Base-by-base conservation (phyloP, 2,113 vertebrate genomes). In the Ophthalmolycus amberensis region DNA sequence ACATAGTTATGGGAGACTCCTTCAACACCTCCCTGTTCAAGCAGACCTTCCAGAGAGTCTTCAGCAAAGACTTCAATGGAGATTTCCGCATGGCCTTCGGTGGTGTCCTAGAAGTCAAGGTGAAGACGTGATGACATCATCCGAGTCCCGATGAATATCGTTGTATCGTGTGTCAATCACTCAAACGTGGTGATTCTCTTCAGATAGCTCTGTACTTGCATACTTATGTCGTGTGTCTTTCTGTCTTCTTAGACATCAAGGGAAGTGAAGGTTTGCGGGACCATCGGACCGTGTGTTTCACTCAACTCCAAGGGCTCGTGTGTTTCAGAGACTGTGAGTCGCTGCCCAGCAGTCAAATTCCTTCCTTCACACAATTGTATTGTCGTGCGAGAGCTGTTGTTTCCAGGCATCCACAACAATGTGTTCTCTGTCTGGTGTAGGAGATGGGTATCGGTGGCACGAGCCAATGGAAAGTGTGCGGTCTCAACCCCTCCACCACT, bases 1-100 rank as follows among this genome's bases (percentile, higher is more conserved):
- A 99, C 90, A 97, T 99, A 91, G 97, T 98, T 71, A 99, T 99
- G 97, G 98, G 98, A 77, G 98, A 99, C 93, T 99, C 98, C 65
- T 99, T 99, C 94, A 99, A 99, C 80, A 99, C 98, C 12, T 99
- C 98, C 25, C 95, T 99, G 76, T 99, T 99, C 94, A 99, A 98
- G 91, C 98, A 99, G 95, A 99, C 98, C n/a, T 99, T 99, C 93
- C 98, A 99, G 90, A 95, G 97, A 68, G 97, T 99, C 48, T 99
- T 99, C 70, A 97, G 91, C 88, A 99, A 98, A 92, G 97, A 97
- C 89, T 95, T 95, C 90, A 97, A 95, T 0, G 97, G 96, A 48
- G 94, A 98, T 78, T 99, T 99, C 92, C 96, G 94, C 85, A 98
- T 99, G 98, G 98, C 97, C 54, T 99, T 99, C 81, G 98, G 97